Base-by-base conservation (phyloP, 2,888 invertebrate genomes). In the Archips xylosteana region DNA sequence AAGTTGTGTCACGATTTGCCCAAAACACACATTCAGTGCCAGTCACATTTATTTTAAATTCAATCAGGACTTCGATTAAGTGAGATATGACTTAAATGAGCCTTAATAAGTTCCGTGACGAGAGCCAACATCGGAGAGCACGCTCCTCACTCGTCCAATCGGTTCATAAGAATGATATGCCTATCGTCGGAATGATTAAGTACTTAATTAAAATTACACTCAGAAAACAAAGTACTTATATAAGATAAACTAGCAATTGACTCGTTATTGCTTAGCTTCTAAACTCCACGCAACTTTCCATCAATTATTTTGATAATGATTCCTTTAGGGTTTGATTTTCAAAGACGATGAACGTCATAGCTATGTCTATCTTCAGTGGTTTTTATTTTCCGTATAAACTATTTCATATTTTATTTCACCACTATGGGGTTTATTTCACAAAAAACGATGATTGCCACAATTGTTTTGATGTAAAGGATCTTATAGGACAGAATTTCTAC, bases 181-280 rank as follows among this genome's bases (percentile, higher is more conserved):
- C 23, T 6, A 39, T 39, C 39, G 51, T 65, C n/a, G 10, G 23
- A 57, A 63, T 70, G 42, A 59, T 64, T 13, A 47, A 8, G 15
- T 59, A 39, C 39, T 39, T 39, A 62, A 61, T 42, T 42, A 62
- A n/a, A 12, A 45, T 62, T 62, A 23, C 15, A 15, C 13, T 15
- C 62, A 62, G n/a, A 62, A 62, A 23, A 62, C 57, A 57, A 57
- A 57, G 57, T 42, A 39, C 8, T 4, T 34, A 54, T 9, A 62
- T 42, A 15, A 39, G 42, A n/a, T n/a, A 42, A 61, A 39, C 36
- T 6, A 36, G 36, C 36, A 3, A 36, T 36, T 36, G 36, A 3
- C 36, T 6, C n/a, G n/a, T n/a, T n/a, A n/a, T n/a, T n/a, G n/a
- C n/a, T n/a, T n/a, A n/a, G n/a, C n/a, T n/a, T n/a, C n/a, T n/a